Base-by-base conservation (phyloP, 2,888 invertebrate genomes). In the Caenorhabditis wallacei region DNA sequence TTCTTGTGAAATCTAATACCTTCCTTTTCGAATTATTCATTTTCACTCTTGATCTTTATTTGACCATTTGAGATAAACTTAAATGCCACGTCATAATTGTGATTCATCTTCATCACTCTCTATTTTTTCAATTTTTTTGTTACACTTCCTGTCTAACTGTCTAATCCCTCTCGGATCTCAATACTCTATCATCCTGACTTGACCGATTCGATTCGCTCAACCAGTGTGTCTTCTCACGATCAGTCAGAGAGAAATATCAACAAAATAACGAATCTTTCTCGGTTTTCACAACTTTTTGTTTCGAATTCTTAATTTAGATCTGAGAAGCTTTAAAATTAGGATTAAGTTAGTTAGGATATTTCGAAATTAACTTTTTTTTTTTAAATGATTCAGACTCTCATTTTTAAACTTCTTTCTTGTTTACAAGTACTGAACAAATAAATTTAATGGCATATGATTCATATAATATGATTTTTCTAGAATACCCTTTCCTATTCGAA, bases 141-240 rank as follows among this genome's bases (percentile, higher is more conserved):
- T 80, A 64, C 64, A 71, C 71, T 76, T 70, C 64, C 79, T 64
- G 57, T 63, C 63, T 43, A 40, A 0, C 16, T 20, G 24, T 72
- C 79, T 48, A 22, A 13, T 7, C 8, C 30, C 63, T 74, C 74
- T 59, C 57, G n/a, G 70, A 64, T 79, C 79, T 26, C 13, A 18
- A 46, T 22, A 51, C 70, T 64, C 20, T 70, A 48, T 71, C 37
- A 0, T 46, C 43, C 24, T 18, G 43, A 48, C 46, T 64, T 71
- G 61, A 68, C 72, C 71, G 64, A 71, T 71, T 72, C 70, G 57
- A 80, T 72, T 80, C 71, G 71, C 71, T 71, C 66, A 80, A 79
- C 72, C 69, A 59, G 16, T 66, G 22, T 64, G 10, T 40, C 71
- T 40, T 76, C 59, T 72, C 68, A 66, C 53, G 63, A 56, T 56